Evolutionary conservation across 1,140 invertebrate species (phyloP).

Genomic region (Melitaea cinxia): DNA sequence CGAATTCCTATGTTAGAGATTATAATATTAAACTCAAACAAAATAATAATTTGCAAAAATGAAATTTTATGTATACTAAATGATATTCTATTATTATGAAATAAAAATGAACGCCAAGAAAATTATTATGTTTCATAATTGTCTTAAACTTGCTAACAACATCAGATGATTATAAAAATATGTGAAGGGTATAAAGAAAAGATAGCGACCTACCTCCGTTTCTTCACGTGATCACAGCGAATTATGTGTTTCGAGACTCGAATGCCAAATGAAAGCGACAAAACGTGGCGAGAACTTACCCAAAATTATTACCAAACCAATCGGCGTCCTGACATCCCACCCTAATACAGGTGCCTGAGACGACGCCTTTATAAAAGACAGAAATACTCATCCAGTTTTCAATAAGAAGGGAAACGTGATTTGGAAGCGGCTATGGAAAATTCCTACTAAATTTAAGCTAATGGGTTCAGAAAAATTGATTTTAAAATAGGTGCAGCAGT

Average conservation of each 20-base stretch:
- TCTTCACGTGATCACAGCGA: constrained; percentile 14
- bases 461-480: constrained; percentile 23
- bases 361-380: background rate
- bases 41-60: too few species aligned
- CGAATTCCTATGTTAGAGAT: too few species aligned
- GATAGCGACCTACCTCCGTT: constrained; percentile 16
- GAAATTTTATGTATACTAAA: too few species aligned
- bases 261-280: constrained; percentile 13
- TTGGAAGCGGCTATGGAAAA: constrained; percentile 18
- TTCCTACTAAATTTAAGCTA: constrained; percentile 18
- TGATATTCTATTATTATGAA: too few species aligned
- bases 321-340: constrained; percentile 23
- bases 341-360: constrained; percentile 17
- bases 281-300: constrained; percentile 9
- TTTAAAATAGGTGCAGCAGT: constrained; percentile 23
- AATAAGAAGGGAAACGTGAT: constrained; percentile 21
- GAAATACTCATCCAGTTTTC: constrained; percentile 15
- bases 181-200: constrained; percentile 12
- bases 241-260: constrained; percentile 17
- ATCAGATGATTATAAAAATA: constrained; percentile 6
- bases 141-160: background rate
- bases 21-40: too few species aligned
- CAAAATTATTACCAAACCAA: constrained; percentile 26
- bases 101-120: too few species aligned
- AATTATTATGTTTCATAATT: background rate